Evolutionary conservation across 2,113 vertebrate genomes (phyloP), one percentile per base, ranked within the genome.

Genomic region (Tinamus guttatus): DNA sequence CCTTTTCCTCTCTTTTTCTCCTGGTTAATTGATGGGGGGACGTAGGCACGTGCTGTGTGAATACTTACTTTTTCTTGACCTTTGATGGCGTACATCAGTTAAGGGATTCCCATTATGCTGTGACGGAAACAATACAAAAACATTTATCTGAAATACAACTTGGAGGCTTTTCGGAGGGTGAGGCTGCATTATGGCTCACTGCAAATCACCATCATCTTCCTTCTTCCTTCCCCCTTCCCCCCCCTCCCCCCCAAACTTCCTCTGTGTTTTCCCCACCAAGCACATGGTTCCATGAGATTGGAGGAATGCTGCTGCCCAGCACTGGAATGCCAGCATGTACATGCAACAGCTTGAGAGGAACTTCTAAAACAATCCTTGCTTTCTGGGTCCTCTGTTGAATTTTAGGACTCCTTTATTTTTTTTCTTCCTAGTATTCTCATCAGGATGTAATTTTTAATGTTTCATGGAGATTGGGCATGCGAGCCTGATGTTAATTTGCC

Each of bases 311-410:
- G 5, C 14, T 87, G 38, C 32, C 49, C 30, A 56, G 36, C 24
- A 54, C 63, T 93, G 92, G 82, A 95, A 94, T 96, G 96, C 92
- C 76, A 95, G 93, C 93, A 94, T 90, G 94, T 86, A 19, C 64
- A 73, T 74, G 52, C 9, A 36, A 11, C 49, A 73, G 70, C 62
- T 92, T 94, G 73, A 36, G 81, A 88, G 83, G 52, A 87, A 34
- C 24, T 16, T 89, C 45, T 82, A 70, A 67, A 81, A 95, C 21
- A 80, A 62, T 34, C 58, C 18, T 73, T 95, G 18, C 12, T 92
- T 4, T 51, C 32, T 71, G 3, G 40, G 40, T 45, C 77, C 8
- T 3, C 41, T 76, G 43, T 75, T 3, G 2, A 78, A 13, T 5
- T 1, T 75, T 51, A 64, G 60, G 20, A 52, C 38, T 43, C 69